Evolutionary conservation across 1,140 invertebrate species (phyloP).

Genomic region (Pollicipes pollicipes): DNA sequence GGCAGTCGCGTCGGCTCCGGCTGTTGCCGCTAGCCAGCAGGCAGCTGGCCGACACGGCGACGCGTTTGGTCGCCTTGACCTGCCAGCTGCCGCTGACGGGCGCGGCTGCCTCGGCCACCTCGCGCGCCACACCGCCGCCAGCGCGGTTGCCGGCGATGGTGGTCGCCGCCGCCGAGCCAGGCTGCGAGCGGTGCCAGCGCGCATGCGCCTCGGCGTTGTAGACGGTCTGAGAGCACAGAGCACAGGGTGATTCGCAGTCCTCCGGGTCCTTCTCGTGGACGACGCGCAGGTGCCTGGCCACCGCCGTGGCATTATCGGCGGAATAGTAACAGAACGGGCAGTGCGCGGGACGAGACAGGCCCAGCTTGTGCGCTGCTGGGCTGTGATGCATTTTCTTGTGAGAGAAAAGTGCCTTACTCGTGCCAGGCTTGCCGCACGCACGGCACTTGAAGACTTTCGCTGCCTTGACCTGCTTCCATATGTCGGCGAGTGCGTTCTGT

Average conservation of each 20-base stretch:
- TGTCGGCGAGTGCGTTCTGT: too few relatives aligned
- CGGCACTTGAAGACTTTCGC: too few relatives aligned
- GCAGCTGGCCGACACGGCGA: not conserved
- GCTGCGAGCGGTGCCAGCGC: not conserved
- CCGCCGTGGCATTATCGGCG: not conserved
- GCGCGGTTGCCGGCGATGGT: too few relatives aligned
- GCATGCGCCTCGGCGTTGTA: not conserved
- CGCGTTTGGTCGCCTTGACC: not conserved
- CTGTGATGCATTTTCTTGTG: too few relatives aligned
- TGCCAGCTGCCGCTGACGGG: not conserved
- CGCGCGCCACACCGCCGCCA: too few relatives aligned
- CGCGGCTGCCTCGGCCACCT: not conserved
- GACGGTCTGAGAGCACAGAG: not conserved
- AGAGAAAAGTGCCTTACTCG: too few relatives aligned
- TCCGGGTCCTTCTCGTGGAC: not conserved
- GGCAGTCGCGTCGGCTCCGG: not conserved
- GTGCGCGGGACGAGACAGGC: too few relatives aligned
- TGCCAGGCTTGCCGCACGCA: too few relatives aligned
- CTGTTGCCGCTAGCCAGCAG: not conserved
- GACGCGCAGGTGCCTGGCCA: not conserved
- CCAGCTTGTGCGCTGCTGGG: too few relatives aligned
- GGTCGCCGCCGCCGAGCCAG: too few relatives aligned
- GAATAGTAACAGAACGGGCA: not conserved
- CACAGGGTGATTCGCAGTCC: not conserved
- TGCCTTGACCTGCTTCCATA: too few relatives aligned